These are phyloP conservation scores for Cinara cedri DNA, from an alignment of 2,888 invertebrate species.

Conservation along the genomic window DNA sequence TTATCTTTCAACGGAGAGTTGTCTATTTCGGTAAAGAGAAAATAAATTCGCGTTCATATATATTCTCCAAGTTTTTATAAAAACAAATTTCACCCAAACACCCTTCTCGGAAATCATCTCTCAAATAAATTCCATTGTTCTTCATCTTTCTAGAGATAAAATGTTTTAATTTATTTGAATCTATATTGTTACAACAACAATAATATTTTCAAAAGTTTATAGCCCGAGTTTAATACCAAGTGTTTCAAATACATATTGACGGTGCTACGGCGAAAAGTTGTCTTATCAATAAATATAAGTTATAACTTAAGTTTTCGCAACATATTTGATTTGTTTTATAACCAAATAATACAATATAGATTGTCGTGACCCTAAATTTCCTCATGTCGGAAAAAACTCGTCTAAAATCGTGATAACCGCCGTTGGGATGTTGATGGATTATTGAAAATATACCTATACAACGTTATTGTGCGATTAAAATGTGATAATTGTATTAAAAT, in stretches of 20 bases:
- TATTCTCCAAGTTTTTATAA: no score
- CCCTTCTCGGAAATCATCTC: no score
- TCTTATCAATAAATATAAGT: conserved; percentile 15
- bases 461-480: no score
- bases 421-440: no score
- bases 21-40: not conserved
- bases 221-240: not conserved
- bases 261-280: not conserved
- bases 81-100: no score
- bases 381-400: not conserved
- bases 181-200: conserved; percentile 1
- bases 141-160: no score
- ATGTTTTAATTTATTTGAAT: no score
- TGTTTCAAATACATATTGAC: not conserved
- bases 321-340: not conserved
- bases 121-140: no score
- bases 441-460: no score
- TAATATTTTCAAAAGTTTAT: conserved; percentile 12
- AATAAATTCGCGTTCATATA: no score
- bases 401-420: no score
- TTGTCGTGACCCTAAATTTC: not conserved
- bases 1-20: not conserved
- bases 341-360: not conserved
- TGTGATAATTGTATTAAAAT: no score
- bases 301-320: not conserved